Evolutionary conservation across 2,113 vertebrate species (phyloP), one percentile per base, ranked within the genome.

Genomic region (Tetrax tetrax): DNA sequence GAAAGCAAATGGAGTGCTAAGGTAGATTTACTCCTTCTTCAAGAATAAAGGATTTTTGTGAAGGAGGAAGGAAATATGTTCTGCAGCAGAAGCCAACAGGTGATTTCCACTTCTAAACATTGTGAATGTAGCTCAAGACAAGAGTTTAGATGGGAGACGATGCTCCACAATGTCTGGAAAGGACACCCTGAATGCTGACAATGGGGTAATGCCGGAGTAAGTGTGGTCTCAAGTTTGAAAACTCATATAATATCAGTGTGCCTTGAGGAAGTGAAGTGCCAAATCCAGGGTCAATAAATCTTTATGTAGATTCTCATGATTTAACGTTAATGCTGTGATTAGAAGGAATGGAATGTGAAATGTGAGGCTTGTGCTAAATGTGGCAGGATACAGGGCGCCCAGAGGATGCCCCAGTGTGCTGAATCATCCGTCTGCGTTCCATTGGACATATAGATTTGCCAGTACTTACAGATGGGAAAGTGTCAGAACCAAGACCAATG

Each of bases 1-100:
- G 64, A 96, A 97, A 95, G 78, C 37, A 95, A 86, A 93, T 79
- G 53, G 57, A 82, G 47, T 96, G 85, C 61, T 91, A 69, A 72
- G 28, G 37, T 89, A 89, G 54, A 83, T 93, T 96, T 90, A 82
- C 7, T 17, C 61, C 43, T 48, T 90, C 63, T 83, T 86, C 82
- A 74, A 80, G 70, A 95, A 63, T 35, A 94, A 84, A 84, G 28
- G 41, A 61, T 29, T 87, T 87, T 89, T 85, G 48, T 79, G 48
- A 76, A 82, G 45, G 29, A 92, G 33, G 11, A 86, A 41, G 15
- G 60, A 89, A 81, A 91, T 87, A 47, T 76, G 53, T 90, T 92
- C 43, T 60, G 31, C 29, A 90, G 33, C 18, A 35, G 57, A 95
- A 84, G 38, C 28, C 64, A 95, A 56, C 63, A 70, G 29, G 48